Evolutionary conservation across 1,140 invertebrate genomes (phyloP).

Genomic region (Drosophila sturtevanti): DNA sequence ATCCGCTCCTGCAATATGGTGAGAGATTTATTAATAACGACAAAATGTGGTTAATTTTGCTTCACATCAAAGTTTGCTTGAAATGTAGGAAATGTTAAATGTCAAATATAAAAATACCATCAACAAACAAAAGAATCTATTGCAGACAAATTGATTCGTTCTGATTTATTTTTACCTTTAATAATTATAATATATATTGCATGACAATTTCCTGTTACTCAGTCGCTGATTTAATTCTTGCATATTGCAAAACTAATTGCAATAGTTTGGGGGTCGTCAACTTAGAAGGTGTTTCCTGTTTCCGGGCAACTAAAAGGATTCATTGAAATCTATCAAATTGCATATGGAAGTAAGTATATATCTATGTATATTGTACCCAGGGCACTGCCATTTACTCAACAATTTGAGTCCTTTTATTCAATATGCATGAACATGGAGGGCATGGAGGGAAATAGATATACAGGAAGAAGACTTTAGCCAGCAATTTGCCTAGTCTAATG

Average conservation of each 20-base stretch:
- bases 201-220: neutral
- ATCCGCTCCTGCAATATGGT: neutral
- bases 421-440: neutral
- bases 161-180: neutral
- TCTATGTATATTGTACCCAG: neutral
- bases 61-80: no score
- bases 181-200: neutral
- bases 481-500: neutral
- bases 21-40: neutral
- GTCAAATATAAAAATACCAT: no score
- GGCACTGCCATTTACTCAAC: neutral
- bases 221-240: neutral
- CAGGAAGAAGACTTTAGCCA: neutral
- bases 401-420: neutral
- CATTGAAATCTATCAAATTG: constrained; percentile 3
- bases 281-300: neutral
- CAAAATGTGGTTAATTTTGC: neutral
- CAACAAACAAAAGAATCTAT: no score
- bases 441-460: neutral
- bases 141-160: neutral
- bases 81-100: no score
- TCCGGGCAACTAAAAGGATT: constrained; percentile 6
- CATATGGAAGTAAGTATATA: neutral
- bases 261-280: neutral
- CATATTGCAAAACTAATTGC: neutral